Evolutionary conservation across 2,888 invertebrate genomes (phyloP), one percentile per base, ranked within the genome.

Genomic region (Steinernema hermaphroditum): DNA sequence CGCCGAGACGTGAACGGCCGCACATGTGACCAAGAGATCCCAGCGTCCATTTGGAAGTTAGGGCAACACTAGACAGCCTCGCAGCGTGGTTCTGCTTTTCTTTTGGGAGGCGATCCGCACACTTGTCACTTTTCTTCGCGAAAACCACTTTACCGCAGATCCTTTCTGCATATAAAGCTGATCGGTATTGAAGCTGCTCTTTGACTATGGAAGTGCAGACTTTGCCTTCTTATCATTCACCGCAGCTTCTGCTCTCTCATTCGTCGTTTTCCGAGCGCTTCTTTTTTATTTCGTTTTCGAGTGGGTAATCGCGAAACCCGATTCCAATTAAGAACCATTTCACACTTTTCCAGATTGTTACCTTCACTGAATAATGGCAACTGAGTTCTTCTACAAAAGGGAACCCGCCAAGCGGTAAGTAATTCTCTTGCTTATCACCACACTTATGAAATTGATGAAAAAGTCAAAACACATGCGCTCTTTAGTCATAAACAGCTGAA

Each of bases 401-500:
- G 75, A 75, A 44, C 75, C 75, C 12, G 70, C 76, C 41, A 76
- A 76, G 41, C 50, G 75, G 75, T 75, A 41, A 73, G 73, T 70
- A 19, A 24, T 49, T 44, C 19, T 19, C 8, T 32, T 68, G 22
- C n/a, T n/a, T n/a, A n/a, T n/a, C n/a, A n/a, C n/a, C n/a, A n/a
- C n/a, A 70, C 2, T 49, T 29, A 24, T 24, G 9, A 4, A 43
- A 46, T 16, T 19, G 46, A n/a, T 2, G 19, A 46, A 14, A 46
- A 19, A 41, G 14, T 41, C 46, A 19, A 46, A 46, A 8, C n/a
- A n/a, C 19, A 19, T 14, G 46, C 16, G 19, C 2, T 46, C 19
- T 14, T 8, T 2, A 14, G 46, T 46, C 19, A n/a, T n/a, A n/a
- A n/a, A n/a, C n/a, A n/a, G n/a, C n/a, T n/a, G n/a, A n/a, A n/a